Conservation (phyloP, 2,797 vertebrate genomes). For the Hippopotamyrus pictus region DNA sequence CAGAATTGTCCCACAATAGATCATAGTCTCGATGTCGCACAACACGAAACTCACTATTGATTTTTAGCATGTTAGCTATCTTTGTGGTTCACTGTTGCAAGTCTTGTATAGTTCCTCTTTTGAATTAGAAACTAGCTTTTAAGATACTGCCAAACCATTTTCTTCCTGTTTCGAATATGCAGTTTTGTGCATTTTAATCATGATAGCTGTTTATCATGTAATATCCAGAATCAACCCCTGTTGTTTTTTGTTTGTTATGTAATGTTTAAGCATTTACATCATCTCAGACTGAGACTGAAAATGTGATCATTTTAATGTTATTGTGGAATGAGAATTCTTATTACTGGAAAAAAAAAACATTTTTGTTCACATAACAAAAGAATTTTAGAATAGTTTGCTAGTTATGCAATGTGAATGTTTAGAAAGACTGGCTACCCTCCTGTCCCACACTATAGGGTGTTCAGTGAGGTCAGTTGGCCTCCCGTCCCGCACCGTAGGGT, state of each 20-base stretch:
- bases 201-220: neutral
- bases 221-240: neutral
- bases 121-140: neutral
- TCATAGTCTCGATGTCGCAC: neutral
- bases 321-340: neutral
- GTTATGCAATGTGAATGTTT: neutral
- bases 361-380: neutral
- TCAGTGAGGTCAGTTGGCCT: neutral
- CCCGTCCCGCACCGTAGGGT: neutral
- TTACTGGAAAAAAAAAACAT: neutral
- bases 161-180: neutral
- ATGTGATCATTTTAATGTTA: constrained; percentile 8
- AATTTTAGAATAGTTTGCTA: neutral
- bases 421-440: neutral
- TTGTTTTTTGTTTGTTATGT: neutral
- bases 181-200: neutral
- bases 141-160: neutral
- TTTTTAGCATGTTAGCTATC: neutral
- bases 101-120: neutral
- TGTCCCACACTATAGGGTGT: neutral
- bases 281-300: constrained; percentile 45
- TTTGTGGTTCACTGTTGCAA: neutral
- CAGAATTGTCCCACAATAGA: neutral
- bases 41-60: neutral
- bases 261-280: constrained; percentile 22